Conservation (phyloP, 2,113 vertebrate genomes). For the Oryzias javanicus region DNA sequence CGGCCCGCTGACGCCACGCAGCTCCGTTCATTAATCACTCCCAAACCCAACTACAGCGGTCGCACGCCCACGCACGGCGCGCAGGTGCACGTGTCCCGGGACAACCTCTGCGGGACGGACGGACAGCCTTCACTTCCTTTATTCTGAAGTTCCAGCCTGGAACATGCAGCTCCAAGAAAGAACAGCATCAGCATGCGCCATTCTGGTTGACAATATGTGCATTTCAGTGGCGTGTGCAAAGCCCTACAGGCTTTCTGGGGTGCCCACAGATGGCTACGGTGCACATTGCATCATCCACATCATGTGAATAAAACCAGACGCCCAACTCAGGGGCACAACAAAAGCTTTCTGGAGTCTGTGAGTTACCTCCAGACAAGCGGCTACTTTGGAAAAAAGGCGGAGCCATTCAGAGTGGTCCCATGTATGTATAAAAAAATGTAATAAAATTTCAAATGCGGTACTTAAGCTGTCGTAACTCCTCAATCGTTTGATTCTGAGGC, state of each 20-base stretch:
- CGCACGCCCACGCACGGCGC: conserved; percentile 4
- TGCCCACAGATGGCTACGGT: conserved; percentile 61
- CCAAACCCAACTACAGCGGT: neutral
- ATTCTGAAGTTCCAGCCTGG: neutral
- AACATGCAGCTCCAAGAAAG: neutral
- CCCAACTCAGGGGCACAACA: conserved; percentile 8
- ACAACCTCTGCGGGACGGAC: neutral
- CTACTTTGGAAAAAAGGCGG: no score
- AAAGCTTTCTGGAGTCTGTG: neutral
- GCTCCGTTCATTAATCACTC: conserved; percentile 68
- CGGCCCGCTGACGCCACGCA: conserved; percentile 56
- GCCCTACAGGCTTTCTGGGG: conserved; percentile 49
- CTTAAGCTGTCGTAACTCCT: no score
- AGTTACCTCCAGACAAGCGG: no score
- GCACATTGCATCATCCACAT: conserved; percentile 50
- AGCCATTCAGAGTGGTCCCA: no score
- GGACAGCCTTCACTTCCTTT: no score
- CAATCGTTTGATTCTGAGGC: no score
- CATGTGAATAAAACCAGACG: conserved; percentile 52
- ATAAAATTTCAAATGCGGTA: no score
- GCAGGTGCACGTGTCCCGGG: conserved; percentile 9
- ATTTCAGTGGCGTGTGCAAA: conserved; percentile 32
- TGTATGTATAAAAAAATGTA: no score
- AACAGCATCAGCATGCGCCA: conserved; percentile 10
- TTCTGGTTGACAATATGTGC: conserved; percentile 27